Percentiles rank a stretch among this genome's conserved stretches.
These are phyloP conservation scores for Choloepus didactylus DNA, from an alignment of 2,797 vertebrate species.

Conservation along the genomic window DNA sequence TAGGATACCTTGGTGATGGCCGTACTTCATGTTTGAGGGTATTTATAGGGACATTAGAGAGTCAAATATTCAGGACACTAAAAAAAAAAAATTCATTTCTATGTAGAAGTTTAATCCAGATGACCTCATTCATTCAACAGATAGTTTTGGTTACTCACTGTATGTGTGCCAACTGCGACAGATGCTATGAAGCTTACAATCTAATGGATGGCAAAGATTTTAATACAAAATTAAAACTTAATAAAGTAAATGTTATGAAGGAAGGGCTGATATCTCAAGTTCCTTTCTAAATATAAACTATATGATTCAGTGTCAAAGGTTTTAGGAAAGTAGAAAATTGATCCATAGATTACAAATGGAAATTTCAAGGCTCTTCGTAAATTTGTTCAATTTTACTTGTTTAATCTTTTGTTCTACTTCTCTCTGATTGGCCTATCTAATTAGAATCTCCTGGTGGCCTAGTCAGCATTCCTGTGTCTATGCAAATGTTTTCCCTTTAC, in stretches of 20 bases:
- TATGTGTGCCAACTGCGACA: not conserved
- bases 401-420: not conserved
- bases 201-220: constrained; percentile 6
- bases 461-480: not conserved
- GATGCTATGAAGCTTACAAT: not conserved
- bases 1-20: not conserved
- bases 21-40: not conserved
- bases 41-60: not conserved
- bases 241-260: not conserved
- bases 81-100: not conserved
- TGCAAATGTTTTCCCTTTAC: not conserved
- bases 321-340: constrained; percentile 21
- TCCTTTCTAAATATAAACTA: constrained; percentile 43
- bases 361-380: constrained; percentile 19
- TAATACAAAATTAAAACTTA: not conserved
- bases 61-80: not conserved
- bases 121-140: not conserved
- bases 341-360: not conserved
- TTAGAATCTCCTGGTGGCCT: not conserved
- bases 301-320: constrained; percentile 15
- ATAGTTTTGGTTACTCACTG: not conserved
- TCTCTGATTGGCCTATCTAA: not conserved
- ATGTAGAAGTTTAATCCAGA: not conserved
- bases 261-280: not conserved
- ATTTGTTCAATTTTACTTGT: not conserved